These are phyloP conservation scores for Micrastur ruficollis DNA, from an alignment of 2,797 vertebrate genomes.

Conservation along the genomic window DNA sequence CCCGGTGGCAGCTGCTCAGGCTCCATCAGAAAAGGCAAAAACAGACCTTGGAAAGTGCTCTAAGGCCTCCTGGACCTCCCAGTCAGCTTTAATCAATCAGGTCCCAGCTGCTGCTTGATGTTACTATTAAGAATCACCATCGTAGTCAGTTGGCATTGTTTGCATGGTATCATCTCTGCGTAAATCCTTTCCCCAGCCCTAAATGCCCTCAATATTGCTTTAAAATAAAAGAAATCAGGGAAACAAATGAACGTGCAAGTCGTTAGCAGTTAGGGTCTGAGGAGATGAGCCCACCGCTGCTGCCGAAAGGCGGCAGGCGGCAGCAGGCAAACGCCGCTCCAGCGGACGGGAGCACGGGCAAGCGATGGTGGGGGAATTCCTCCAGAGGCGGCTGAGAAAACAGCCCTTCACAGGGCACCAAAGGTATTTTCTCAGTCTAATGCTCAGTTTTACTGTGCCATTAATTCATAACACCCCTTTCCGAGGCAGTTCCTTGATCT, in stretches of 20 bases:
- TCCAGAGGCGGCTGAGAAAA: fast-evolving
- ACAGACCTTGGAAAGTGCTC: not conserved
- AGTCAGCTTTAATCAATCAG: not conserved
- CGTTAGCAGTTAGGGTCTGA: not conserved
- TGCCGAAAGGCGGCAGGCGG: fast-evolving
- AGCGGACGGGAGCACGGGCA: not conserved
- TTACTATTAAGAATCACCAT: not conserved
- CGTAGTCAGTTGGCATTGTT: not conserved
- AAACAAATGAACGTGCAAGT: not conserved
- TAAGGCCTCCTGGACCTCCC: not conserved
- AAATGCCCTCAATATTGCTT: not conserved
- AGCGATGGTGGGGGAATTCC: not conserved
- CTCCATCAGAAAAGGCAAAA: not conserved
- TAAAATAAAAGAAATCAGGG: not conserved
- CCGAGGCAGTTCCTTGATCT: not conserved
- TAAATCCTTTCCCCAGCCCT: not conserved
- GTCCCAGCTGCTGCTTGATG: not conserved
- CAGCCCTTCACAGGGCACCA: not conserved
- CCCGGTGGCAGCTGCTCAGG: not conserved
- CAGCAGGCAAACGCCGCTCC: fast-evolving
- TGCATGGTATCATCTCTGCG: not conserved
- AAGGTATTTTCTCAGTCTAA: not conserved
- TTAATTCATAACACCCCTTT: not conserved
- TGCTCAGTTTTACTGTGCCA: not conserved
- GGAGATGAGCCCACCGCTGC: not conserved